These are phyloP conservation scores for Ibidorhyncha struthersii DNA, from an alignment of 2,113 vertebrate genomes.

Conservation along the genomic window DNA sequence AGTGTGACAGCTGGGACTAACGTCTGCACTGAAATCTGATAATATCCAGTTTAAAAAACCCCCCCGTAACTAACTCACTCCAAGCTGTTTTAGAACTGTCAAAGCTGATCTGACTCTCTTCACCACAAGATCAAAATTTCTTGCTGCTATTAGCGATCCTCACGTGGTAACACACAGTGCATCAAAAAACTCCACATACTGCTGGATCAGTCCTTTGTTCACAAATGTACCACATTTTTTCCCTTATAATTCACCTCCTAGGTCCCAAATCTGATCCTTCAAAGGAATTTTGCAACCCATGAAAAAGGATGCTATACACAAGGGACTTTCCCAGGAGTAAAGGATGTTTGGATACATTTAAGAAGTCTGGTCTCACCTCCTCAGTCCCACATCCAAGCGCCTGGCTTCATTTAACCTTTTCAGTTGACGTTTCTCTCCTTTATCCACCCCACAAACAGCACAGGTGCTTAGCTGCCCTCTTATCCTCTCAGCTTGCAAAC, in stretches of 20 bases:
- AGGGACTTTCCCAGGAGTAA: not conserved
- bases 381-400: not conserved
- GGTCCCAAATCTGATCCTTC: not conserved
- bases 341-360: not conserved
- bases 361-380: not conserved
- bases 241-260: not conserved
- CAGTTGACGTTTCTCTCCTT: slow-evolving; percentile 28
- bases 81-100: not conserved
- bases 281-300: not conserved
- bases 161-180: not conserved
- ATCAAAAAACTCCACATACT: not conserved
- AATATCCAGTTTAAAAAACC: not conserved
- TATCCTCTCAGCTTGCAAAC: slow-evolving; percentile 21
- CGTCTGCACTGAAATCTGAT: not conserved
- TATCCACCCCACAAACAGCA: not conserved
- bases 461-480: slow-evolving; percentile 43
- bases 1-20: not conserved
- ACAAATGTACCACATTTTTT: not conserved
- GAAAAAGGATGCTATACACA: not conserved
- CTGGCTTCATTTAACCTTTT: slow-evolving; percentile 59
- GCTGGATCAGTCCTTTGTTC: not conserved
- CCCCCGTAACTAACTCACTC: not conserved
- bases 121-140: not conserved
- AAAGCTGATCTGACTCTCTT: not conserved
- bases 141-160: not conserved